Evolutionary conservation across 2,113 vertebrate genomes (phyloP), one percentile per base, ranked within the genome.

Genomic region (Aphelocoma coerulescens): DNA sequence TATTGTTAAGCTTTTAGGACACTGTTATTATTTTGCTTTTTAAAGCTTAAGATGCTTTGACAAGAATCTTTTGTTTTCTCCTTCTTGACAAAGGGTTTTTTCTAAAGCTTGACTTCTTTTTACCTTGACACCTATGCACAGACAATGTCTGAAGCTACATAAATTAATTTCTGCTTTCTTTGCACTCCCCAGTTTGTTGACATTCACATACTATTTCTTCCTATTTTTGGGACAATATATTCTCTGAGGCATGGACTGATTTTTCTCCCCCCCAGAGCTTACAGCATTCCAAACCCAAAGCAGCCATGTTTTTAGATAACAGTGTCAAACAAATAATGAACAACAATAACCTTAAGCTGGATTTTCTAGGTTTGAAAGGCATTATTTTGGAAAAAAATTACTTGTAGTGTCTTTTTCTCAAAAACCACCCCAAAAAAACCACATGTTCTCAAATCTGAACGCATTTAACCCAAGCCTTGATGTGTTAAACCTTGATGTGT

Each of bases 181-280:
- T 73, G 19, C 51, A 46, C 10, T 37, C 16, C 48, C 17, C 46
- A 30, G 12, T 68, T 57, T 52, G 9, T 9, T 62, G 37, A 35
- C 2, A 4, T 54, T 14, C 12, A 82, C 5, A 11, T 16, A 32
- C 9, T 46, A 49, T 51, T 91, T 62, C 37, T 49, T 61, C 37
- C 5, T 61, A 9, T 49, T 58, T 57, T 11, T 48, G 26, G 19
- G 30, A 58, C 19, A 82, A 20, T 21, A 37, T 16, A 15, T 58
- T 73, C 28, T 35, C 41, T 49, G 28, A 3, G 20, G 7, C 1
- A 11, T 39, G 13, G 6, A 32, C 3, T 49, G 33, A 26, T 3
- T 26, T 44, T 20, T 13, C 6, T 0, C 0, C 3, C 3, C 5
- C 6, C 21, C 17, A 8, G 3, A 48, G 33, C 72, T n/a, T 51